Percentiles rank a stretch among this genome's conserved stretches.
phyloP scores from a whole-genome alignment of 2,888 invertebrate species.

The Lypha dubia region DNA sequence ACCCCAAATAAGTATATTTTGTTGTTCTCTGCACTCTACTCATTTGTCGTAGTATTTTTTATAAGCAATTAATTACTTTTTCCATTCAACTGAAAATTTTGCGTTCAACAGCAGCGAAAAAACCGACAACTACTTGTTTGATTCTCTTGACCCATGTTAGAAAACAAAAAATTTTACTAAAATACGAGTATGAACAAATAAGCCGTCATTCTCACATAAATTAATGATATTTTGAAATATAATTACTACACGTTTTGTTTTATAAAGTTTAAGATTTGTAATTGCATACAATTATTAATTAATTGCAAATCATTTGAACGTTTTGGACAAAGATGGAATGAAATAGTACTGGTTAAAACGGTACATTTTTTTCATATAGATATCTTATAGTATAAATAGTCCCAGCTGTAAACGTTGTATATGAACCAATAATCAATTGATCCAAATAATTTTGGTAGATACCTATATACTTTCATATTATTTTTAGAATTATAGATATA shows the following conservation, averaged over 20 bases:
- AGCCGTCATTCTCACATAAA: slow-evolving; percentile 41
- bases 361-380: not conserved
- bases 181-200: slow-evolving; percentile 29
- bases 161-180: slow-evolving; percentile 19
- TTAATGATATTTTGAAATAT: slow-evolving; percentile 33
- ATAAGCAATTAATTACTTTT: slow-evolving; percentile 52
- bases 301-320: not conserved
- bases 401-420: too few species aligned
- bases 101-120: slow-evolving; percentile 41
- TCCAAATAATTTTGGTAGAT: too few species aligned
- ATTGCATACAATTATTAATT: slow-evolving; percentile 63
- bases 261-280: slow-evolving; percentile 60
- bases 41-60: slow-evolving; percentile 58
- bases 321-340: not conserved
- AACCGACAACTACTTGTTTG: slow-evolving; percentile 68
- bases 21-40: slow-evolving; percentile 39
- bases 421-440: too few species aligned
- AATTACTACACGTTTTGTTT: slow-evolving; percentile 54
- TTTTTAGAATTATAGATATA: too few species aligned
- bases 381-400: too few species aligned
- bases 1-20: too few species aligned
- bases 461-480: too few species aligned
- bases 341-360: not conserved
- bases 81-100: slow-evolving; percentile 35
- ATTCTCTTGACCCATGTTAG: slow-evolving; percentile 68